Percentiles rank a stretch among this genome's conserved stretches.
Conservation (phyloP, 2,113 vertebrate species). For the Mesitornis unicolor region DNA sequence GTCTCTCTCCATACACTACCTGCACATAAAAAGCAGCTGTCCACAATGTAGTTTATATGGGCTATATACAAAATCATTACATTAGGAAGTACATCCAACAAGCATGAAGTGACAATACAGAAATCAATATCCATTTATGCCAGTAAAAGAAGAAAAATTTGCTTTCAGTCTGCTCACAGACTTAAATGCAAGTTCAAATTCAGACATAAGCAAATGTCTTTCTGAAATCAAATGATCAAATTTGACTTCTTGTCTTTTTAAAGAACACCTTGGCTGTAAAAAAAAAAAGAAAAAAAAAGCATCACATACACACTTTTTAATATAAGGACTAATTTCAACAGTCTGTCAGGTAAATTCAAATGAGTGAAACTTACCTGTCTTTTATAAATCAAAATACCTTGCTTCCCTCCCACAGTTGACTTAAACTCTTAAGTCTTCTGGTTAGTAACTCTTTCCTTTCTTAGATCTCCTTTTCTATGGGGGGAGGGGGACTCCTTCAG, state of each 20-base stretch:
- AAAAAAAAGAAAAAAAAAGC: too few species aligned
- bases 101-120: neutral
- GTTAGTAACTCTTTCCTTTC: neutral
- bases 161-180: neutral
- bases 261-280: neutral
- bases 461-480: neutral
- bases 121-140: neutral
- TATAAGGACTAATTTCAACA: neutral
- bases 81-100: neutral
- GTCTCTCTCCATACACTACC: accelerated
- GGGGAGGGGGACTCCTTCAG: neutral
- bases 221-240: neutral
- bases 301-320: neutral
- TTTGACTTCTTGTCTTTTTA: neutral
- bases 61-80: neutral
- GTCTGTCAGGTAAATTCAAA: neutral
- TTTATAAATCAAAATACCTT: neutral
- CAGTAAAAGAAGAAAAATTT: neutral
- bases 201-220: neutral
- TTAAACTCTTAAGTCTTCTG: neutral
- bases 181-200: neutral
- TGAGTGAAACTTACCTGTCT: neutral
- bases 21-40: neutral
- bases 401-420: neutral
- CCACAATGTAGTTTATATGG: neutral